Evolutionary conservation across 2,113 vertebrate genomes (phyloP).

Genomic region (Ophthalmolycus amberensis): DNA sequence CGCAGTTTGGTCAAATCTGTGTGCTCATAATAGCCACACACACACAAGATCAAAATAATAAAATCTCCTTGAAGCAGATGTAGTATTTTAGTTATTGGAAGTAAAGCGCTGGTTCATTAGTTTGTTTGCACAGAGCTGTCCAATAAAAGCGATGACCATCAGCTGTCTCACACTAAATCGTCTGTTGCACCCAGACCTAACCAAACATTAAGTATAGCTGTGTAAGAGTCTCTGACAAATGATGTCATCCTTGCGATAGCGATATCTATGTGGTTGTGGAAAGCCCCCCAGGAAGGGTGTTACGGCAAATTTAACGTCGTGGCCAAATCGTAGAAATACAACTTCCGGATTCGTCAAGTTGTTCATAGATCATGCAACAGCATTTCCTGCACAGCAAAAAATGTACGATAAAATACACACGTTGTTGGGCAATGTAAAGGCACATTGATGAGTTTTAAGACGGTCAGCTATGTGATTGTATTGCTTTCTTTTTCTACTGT

Average conservation of each 20-base stretch:
- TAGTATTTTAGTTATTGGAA: background rate
- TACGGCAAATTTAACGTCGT: background rate
- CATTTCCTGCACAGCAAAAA: too few species aligned
- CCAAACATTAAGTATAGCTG: background rate
- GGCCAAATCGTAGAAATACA: background rate
- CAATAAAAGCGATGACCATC: background rate
- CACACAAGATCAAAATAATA: constrained; percentile 24
- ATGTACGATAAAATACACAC: too few species aligned
- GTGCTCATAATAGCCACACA: constrained; percentile 23
- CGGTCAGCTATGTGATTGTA: too few species aligned
- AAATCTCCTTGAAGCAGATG: background rate
- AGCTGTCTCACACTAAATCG: background rate
- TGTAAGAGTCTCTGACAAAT: background rate
- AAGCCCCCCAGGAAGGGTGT: background rate
- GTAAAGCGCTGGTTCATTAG: background rate
- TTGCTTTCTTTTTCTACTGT: background rate
- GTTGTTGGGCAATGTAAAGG: too few species aligned
- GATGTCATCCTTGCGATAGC: background rate
- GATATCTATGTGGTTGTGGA: background rate
- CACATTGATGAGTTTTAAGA: too few species aligned
- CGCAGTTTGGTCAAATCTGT: constrained; percentile 44
- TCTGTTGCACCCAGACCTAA: background rate
- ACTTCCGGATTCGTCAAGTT: too few species aligned
- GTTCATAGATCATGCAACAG: too few species aligned
- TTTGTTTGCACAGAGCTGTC: background rate